These are phyloP conservation scores for Micromesistius poutassou DNA, from an alignment of 2,797 vertebrate genomes.

Conservation along the genomic window DNA sequence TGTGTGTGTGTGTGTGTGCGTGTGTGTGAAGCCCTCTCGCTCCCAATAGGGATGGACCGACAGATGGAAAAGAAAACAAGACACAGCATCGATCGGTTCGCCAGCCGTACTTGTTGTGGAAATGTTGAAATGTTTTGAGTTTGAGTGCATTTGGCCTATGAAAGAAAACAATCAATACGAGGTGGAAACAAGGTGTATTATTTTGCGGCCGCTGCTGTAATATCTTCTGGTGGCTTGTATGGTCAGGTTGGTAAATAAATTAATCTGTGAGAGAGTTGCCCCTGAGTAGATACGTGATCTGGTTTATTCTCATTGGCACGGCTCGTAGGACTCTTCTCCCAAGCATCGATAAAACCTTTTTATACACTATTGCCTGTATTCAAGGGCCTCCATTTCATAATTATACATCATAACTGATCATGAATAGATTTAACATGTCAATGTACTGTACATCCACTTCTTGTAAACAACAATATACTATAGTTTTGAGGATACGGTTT, in stretches of 20 bases:
- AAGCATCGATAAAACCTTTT: no score
- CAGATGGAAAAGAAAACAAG: not conserved
- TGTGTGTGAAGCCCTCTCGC: not conserved
- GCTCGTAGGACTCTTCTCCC: no score
- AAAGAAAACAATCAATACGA: conserved; percentile 52
- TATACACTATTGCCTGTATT: no score
- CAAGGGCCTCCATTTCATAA: no score
- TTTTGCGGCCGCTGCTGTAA: conserved; percentile 35
- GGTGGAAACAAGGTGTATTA: conserved; percentile 31
- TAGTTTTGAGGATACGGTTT: no score
- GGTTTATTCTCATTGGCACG: not conserved
- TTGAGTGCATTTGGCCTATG: conserved; percentile 54
- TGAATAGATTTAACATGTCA: no score
- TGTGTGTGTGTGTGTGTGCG: not conserved
- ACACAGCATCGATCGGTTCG: not conserved
- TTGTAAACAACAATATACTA: no score
- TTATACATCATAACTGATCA: no score
- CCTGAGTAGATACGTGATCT: not conserved
- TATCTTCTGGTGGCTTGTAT: conserved; percentile 15
- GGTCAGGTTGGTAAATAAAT: conserved; percentile 48
- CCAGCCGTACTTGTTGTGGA: not conserved
- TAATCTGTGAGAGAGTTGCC: not conserved
- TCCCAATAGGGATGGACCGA: not conserved
- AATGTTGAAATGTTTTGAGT: conserved; percentile 20
- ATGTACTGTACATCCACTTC: no score